Base-by-base conservation (phyloP, 2,888 invertebrate genomes). In the Parnassius smintheus region DNA sequence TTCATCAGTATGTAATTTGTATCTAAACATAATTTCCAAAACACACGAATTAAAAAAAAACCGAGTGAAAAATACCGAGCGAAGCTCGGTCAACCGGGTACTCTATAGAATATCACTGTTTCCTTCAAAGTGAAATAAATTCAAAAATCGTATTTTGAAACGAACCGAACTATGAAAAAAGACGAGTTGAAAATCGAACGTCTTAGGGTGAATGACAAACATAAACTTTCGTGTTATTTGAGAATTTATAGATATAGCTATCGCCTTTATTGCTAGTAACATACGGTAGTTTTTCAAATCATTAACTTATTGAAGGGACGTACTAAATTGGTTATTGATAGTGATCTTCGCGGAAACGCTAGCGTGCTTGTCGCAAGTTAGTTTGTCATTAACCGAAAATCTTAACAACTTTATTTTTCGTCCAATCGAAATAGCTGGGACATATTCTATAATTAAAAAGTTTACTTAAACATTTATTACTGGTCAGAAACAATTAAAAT, bases 331-430 rank as follows among this genome's bases (percentile, higher is more conserved):
- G 86, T 79, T 69, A 75, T 76, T 72, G 86, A 86, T 87, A 81
- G 80, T 75, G 78, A 87, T 87, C 86, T 66, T 56, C 73, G 71
- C 72, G 75, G 77, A 76, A 75, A 74, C 71, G 71, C 80, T 88
- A 84, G 86, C 86, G 87, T 88, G 88, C 75, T 72, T 41, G 59
- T 46, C 59, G 56, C 59, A 50, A 56, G 51, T 60, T 56, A 57
- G 56, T 72, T 70, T 72, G 77, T 77, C 75, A 74, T 77, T 77
- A 62, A 67, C 68, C 62, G 64, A 67, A 66, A 71, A 76, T 77
- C 76, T 76, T 82, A 85, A 88, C 87, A 85, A 87, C 88, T 88
- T 83, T 84, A 88, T 88, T 84, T 82, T 85, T 85, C 78, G 78
- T 80, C 80, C 79, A 81, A 80, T 77, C 75, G 74, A 77, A 81